phyloP scores from a whole-genome alignment of 2,888 invertebrate species.

The Eupeodes latifasciatus region DNA sequence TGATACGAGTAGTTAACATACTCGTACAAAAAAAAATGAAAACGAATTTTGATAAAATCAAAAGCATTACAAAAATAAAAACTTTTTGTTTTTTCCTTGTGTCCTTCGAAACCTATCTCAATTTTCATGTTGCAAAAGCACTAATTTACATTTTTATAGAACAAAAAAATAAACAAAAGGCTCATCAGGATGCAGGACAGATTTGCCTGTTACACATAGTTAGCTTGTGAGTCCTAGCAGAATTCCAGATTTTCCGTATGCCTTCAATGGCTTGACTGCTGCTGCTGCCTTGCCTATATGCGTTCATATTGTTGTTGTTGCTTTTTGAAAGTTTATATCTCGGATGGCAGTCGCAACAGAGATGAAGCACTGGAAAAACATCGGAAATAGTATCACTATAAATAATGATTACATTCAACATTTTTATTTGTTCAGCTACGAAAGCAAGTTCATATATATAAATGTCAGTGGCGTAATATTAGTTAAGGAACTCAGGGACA shows the following conservation, averaged over 20 bases:
- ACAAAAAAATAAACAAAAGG: constrained; percentile 14
- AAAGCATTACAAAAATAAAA: constrained; percentile 44
- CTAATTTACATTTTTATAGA: constrained; percentile 42
- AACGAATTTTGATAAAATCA: constrained; percentile 36
- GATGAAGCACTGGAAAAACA: constrained; percentile 48
- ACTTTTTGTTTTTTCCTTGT: background rate
- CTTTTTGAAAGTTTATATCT: constrained; percentile 43
- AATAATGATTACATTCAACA: constrained; percentile 62
- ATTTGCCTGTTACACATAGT: background rate
- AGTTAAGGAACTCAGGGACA: background rate
- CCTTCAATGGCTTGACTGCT: background rate
- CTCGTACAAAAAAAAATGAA: background rate
- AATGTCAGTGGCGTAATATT: background rate
- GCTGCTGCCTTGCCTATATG: background rate
- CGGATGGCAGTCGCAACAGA: constrained; percentile 53
- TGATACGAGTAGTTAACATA: no score
- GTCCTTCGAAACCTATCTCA: constrained; percentile 40
- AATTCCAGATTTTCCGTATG: constrained; percentile 33
- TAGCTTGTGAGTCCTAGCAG: background rate
- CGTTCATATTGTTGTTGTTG: background rate
- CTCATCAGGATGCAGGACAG: constrained; percentile 57
- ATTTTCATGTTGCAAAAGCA: constrained; percentile 49
- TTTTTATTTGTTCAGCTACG: constrained; percentile 52
- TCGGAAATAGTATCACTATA: constrained; percentile 70
- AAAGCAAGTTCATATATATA: background rate